Evolutionary conservation across 2,113 vertebrate genomes (phyloP).

Genomic region (Forbesichthys agassizii): DNA sequence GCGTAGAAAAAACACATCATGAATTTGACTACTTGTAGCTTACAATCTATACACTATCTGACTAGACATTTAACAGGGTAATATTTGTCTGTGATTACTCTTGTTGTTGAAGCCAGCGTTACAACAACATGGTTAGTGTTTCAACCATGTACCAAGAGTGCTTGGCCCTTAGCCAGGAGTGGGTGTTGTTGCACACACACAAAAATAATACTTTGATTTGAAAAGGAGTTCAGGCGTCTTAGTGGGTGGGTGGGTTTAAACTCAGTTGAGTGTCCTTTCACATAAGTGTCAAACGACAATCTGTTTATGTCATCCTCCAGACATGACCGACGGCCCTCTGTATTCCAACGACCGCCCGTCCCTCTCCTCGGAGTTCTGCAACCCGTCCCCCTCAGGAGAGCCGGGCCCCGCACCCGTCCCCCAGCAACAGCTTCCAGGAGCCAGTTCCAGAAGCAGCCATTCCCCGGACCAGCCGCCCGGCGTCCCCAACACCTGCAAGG

Average conservation of each 20-base stretch:
- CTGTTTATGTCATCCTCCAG: slow-evolving; percentile 32
- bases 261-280: no score
- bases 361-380: slow-evolving; percentile 47
- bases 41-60: no score
- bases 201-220: no score
- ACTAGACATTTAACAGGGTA: neutral
- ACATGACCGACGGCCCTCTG: slow-evolving; percentile 15
- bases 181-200: no score
- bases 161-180: no score
- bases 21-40: no score
- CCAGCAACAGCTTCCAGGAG: slow-evolving; percentile 33
- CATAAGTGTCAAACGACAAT: no score
- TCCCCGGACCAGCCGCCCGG: neutral
- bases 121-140: neutral
- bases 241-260: no score
- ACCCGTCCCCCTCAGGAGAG: slow-evolving; percentile 49
- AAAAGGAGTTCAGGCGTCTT: no score
- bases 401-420: slow-evolving; percentile 22
- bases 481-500: slow-evolving; percentile 56
- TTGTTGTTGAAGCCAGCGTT: neutral
- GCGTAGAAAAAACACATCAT: no score
- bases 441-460: slow-evolving; percentile 38
- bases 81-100: no score
- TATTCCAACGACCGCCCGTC: slow-evolving; percentile 25
- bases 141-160: no score